Percentiles rank a stretch among this genome's conserved stretches.
phyloP scores from a whole-genome alignment of 1,140 invertebrate genomes.

The Trypoxylus dichotomus region DNA sequence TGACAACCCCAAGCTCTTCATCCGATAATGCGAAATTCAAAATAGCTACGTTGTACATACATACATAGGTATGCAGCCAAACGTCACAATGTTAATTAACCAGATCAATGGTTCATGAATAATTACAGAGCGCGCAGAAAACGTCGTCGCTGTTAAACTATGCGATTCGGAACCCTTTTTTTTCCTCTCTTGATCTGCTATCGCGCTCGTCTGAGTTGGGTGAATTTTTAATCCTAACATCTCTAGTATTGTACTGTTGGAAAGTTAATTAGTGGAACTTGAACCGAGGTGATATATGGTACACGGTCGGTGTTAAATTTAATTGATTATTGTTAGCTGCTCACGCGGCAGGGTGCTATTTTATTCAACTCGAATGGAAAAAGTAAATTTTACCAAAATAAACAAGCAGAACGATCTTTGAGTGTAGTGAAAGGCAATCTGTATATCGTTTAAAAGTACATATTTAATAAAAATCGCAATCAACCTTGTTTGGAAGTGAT shows the following conservation, averaged over 20 bases:
- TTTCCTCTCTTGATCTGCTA: not conserved
- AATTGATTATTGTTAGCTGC: not conserved
- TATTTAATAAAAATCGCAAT: too few relatives aligned
- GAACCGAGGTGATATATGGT: not conserved
- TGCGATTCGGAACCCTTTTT: not conserved
- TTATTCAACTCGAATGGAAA: too few relatives aligned
- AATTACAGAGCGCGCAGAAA: not conserved
- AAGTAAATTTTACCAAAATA: too few relatives aligned
- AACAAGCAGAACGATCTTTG: too few relatives aligned
- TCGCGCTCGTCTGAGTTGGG: not conserved
- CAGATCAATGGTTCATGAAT: not conserved
- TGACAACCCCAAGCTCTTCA: too few relatives aligned
- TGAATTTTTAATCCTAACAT: not conserved
- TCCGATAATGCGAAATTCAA: too few relatives aligned
- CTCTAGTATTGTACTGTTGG: not conserved
- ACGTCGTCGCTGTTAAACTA: not conserved
- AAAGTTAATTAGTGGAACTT: not conserved
- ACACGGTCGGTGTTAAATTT: not conserved
- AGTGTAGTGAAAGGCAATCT: too few relatives aligned
- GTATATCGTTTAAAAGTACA: too few relatives aligned
- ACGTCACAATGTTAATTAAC: not conserved
- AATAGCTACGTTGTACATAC: too few relatives aligned
- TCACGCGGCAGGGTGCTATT: too few relatives aligned
- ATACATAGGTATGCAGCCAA: not conserved
- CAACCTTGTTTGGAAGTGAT: too few relatives aligned